phyloP scores from a whole-genome alignment of 2,888 invertebrate species.

The Microctonus hyperodae region DNA sequence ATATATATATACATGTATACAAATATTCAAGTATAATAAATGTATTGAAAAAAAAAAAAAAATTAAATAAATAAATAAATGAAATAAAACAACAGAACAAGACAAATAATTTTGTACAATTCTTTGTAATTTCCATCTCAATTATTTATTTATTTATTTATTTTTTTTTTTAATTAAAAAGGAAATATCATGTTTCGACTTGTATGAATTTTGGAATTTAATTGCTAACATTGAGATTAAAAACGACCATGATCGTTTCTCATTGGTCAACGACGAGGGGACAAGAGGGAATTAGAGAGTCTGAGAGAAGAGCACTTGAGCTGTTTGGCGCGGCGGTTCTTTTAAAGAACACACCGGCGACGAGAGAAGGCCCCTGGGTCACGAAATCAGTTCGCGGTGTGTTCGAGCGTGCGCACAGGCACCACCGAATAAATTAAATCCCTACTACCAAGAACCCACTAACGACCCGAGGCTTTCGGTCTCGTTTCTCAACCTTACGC shows the following conservation, averaged over 20 bases:
- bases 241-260: constrained; percentile 12
- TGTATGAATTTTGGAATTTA: constrained; percentile 13
- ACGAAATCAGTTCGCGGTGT: constrained; percentile 35
- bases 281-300: not conserved
- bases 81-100: not conserved
- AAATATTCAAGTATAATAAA: not conserved
- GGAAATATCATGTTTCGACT: not conserved
- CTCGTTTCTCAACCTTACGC: constrained; percentile 12
- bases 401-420: constrained; percentile 32
- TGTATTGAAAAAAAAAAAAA: not conserved
- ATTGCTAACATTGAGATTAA: constrained; percentile 12
- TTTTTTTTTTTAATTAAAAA: not conserved
- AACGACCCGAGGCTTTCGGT: constrained; percentile 44
- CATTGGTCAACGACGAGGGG: not conserved
- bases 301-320: not conserved
- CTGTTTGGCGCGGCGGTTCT: not conserved
- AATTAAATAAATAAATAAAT: not conserved
- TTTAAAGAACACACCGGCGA: not conserved
- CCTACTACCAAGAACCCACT: constrained; percentile 54
- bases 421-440: constrained; percentile 56
- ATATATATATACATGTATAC: not conserved
- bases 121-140: constrained; percentile 8
- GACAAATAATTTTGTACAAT: too few relatives aligned
- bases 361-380: constrained; percentile 6
- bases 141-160: constrained; percentile 6